Percentiles rank a stretch among this genome's conserved stretches.
These are phyloP conservation scores for Icerya purchasi DNA, from an alignment of 2,888 invertebrate species.

Conservation along the genomic window DNA sequence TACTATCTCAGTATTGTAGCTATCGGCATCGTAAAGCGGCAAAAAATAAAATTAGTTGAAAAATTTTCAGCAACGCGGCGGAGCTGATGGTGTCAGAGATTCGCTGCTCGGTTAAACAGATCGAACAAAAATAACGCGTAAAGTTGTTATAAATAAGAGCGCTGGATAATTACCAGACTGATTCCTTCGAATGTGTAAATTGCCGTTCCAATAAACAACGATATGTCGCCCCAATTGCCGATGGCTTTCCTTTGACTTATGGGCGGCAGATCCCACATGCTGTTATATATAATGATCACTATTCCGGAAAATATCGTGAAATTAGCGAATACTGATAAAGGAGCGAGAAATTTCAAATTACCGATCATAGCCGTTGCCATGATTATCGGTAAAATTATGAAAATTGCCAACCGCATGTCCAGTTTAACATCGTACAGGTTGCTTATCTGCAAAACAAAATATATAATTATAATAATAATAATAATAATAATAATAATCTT, in stretches of 20 bases:
- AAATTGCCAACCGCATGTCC: constrained; percentile 45
- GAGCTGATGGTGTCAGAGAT: too few relatives aligned
- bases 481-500: neutral
- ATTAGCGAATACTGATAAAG: constrained; percentile 57
- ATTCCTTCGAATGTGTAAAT: constrained; percentile 96
- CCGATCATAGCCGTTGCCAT: constrained; percentile 51
- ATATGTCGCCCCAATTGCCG: constrained; percentile 34
- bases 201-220: constrained; percentile 86
- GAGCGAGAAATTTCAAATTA: constrained; percentile 52
- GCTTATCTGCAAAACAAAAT: constrained; percentile 37
- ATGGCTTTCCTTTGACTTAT: constrained; percentile 36
- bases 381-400: constrained; percentile 46
- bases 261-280: constrained; percentile 46
- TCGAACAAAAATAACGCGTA: too few relatives aligned
- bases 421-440: constrained; percentile 34
- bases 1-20: too few relatives aligned
- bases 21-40: too few relatives aligned
- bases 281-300: constrained; percentile 51
- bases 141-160: too few relatives aligned
- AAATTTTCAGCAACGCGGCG: too few relatives aligned
- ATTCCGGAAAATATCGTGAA: constrained; percentile 51
- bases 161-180: too few relatives aligned
- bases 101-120: too few relatives aligned
- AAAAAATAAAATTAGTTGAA: too few relatives aligned
- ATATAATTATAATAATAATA: neutral